phyloP scores from a whole-genome alignment of 2,113 vertebrate genomes.

The Furnarius figulus region DNA sequence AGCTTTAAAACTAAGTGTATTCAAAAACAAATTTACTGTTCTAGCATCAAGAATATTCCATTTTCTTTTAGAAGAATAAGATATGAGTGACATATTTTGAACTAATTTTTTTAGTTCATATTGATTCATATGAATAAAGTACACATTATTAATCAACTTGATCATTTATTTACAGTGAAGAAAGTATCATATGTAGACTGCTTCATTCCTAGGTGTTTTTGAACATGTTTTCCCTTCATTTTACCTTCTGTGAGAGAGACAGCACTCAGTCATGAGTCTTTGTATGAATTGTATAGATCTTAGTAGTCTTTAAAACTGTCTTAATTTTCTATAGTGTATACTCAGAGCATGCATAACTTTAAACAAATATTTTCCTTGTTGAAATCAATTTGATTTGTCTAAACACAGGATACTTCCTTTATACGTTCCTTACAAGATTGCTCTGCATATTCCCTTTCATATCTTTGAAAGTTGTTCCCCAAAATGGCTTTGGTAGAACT shows the following conservation, averaged over 20 bases:
- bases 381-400: background rate
- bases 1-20: background rate
- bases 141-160: background rate
- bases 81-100: background rate
- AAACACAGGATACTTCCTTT: background rate
- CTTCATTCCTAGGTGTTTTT: accelerated
- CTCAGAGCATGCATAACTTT: background rate
- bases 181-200: background rate
- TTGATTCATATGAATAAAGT: background rate
- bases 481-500: background rate
- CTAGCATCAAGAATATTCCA: background rate
- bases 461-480: background rate
- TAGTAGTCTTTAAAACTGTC: background rate
- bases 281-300: background rate
- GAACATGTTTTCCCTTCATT: background rate
- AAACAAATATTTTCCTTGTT: background rate
- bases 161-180: background rate
- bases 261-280: background rate
- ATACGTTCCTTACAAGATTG: background rate
- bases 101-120: background rate
- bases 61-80: background rate
- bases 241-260: background rate
- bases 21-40: background rate
- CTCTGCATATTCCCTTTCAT: background rate
- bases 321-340: background rate